phyloP scores from a whole-genome alignment of 1,140 invertebrate genomes.

The Daktulosphaira vitifoliae region DNA sequence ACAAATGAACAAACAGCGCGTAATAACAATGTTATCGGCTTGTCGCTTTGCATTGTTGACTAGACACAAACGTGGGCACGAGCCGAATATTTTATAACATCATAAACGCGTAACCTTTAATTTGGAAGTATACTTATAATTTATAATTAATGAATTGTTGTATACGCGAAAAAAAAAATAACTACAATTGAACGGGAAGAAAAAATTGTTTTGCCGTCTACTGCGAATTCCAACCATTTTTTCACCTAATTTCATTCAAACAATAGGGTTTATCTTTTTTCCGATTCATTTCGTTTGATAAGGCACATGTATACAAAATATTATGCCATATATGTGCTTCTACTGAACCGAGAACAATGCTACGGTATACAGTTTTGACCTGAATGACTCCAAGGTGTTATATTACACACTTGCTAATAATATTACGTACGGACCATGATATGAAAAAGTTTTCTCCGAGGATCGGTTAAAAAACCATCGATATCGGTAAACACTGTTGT shows the following conservation, averaged over 20 bases:
- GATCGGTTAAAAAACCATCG: too few species aligned
- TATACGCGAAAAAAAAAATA: neutral
- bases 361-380: too few species aligned
- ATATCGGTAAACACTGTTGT: too few species aligned
- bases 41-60: conserved; percentile 30
- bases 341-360: too few species aligned
- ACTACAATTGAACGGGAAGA: neutral
- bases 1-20: conserved; percentile 30
- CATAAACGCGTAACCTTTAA: neutral
- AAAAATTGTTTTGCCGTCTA: conserved; percentile 8
- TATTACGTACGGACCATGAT: too few species aligned
- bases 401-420: too few species aligned
- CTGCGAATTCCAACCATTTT: conserved; percentile 11
- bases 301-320: too few species aligned
- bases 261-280: neutral
- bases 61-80: conserved; percentile 31
- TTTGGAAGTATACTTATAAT: neutral
- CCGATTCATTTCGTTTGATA: too few species aligned
- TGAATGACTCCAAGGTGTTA: too few species aligned
- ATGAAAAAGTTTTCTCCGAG: too few species aligned
- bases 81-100: conserved; percentile 24
- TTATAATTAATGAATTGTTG: too few species aligned
- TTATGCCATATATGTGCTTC: too few species aligned
- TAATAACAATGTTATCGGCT: conserved; percentile 33
- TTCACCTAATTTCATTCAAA: conserved; percentile 25